Percentiles rank a stretch among this genome's conserved stretches.
Evolutionary conservation across 1,140 invertebrate species (phyloP).

Genomic region (Lycorma delicatula): DNA sequence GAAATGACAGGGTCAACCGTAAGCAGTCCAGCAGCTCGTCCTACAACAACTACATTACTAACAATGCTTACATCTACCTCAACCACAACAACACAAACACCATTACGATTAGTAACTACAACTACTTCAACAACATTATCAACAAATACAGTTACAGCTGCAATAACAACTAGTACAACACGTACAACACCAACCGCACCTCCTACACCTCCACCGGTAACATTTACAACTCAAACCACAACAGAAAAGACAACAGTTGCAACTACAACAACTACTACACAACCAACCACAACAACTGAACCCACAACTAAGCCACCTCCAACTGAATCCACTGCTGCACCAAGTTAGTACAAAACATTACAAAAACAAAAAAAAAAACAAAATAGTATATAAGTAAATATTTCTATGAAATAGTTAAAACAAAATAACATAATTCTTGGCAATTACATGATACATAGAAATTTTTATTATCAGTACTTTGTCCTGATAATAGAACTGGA

Average conservation of each 20-base stretch:
- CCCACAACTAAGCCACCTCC: conserved; percentile 43
- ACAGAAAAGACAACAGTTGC: conserved; percentile 25
- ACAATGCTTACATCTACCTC: not conserved
- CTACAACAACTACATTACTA: conserved; percentile 4
- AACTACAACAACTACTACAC: conserved; percentile 14
- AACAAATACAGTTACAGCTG: conserved; percentile 19
- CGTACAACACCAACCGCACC: conserved; percentile 11
- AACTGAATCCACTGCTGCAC: conserved; percentile 54
- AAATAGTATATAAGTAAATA: too few species aligned
- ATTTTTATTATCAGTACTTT: too few species aligned
- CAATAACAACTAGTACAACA: conserved; percentile 32
- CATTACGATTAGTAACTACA: conserved; percentile 10
- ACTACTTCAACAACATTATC: conserved; percentile 19
- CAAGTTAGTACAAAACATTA: conserved; percentile 46
- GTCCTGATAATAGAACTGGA: too few species aligned
- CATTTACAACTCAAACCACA: conserved; percentile 34
- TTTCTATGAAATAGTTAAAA: too few species aligned
- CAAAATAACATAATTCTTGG: too few species aligned
- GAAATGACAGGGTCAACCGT: not conserved
- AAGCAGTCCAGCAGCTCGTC: conserved; percentile 6
- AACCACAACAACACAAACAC: conserved; percentile 6
- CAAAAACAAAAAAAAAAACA: too few species aligned
- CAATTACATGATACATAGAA: too few species aligned
- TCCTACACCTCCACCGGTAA: conserved; percentile 33
- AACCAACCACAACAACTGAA: conserved; percentile 42